Conservation (phyloP, 2,888 invertebrate species). For the Phrixothrix hirtus region DNA sequence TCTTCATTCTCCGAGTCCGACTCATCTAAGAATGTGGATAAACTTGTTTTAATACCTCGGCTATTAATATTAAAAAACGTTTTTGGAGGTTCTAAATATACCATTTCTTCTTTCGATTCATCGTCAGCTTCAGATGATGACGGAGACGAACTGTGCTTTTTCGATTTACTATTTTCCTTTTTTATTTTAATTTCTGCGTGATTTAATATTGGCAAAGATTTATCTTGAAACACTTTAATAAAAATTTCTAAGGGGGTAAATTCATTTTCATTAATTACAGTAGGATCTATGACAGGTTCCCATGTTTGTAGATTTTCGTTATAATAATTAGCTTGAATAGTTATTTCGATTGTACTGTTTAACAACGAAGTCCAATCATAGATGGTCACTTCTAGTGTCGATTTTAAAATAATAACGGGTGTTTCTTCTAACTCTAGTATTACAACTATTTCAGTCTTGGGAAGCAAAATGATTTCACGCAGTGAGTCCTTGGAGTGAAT, state of each 20-base stretch:
- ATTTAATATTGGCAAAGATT: constrained; percentile 48
- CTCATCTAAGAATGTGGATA: constrained; percentile 63
- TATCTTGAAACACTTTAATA: constrained; percentile 65
- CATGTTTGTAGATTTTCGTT: constrained; percentile 61
- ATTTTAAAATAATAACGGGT: constrained; percentile 61
- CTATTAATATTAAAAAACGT: constrained; percentile 45
- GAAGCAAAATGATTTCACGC: constrained; percentile 48
- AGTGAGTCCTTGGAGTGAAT: constrained; percentile 14
- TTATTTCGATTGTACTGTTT: constrained; percentile 53
- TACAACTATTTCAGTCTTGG: constrained; percentile 63
- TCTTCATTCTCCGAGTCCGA: constrained; percentile 77
- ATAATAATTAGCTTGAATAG: constrained; percentile 57
- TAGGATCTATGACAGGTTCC: constrained; percentile 84
- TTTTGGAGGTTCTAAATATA: constrained; percentile 53
- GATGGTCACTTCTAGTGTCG: constrained; percentile 63
- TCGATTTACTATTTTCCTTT: constrained; percentile 34
- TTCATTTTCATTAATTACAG: constrained; percentile 66
- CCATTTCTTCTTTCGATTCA: constrained; percentile 55
- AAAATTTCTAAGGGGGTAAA: constrained; percentile 75
- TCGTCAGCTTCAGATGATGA: constrained; percentile 51
- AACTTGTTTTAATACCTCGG: constrained; percentile 56
- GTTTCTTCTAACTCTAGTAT: constrained; percentile 68
- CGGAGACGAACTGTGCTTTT: constrained; percentile 42
- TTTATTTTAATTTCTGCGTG: constrained; percentile 40
- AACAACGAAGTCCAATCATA: constrained; percentile 68